Conservation (phyloP, 2,113 vertebrate genomes). For the Austrofundulus limnaeus region DNA sequence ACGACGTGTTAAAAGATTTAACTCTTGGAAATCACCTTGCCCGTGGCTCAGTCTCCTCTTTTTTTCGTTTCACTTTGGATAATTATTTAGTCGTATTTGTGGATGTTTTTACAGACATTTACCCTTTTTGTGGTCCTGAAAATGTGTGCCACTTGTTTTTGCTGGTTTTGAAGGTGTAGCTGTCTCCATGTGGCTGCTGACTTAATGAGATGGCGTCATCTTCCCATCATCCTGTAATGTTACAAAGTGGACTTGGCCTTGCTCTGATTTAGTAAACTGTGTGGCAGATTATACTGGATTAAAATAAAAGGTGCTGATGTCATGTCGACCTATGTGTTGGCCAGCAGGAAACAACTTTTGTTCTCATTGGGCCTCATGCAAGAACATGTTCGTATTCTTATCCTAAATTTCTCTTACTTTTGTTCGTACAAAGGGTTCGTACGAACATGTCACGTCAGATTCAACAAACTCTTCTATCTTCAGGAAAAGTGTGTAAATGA, state of each 20-base stretch:
- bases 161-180: background rate
- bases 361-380: too few species aligned
- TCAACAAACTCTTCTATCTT: too few species aligned
- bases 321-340: too few species aligned
- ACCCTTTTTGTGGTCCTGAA: background rate
- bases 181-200: constrained; percentile 2
- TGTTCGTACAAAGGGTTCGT: too few species aligned
- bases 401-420: too few species aligned
- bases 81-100: too few species aligned
- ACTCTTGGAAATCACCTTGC: background rate
- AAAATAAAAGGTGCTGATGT: background rate
- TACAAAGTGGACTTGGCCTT: constrained; percentile 33
- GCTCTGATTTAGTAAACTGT: constrained; percentile 36
- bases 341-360: background rate
- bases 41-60: background rate
- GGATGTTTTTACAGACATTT: background rate
- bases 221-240: background rate
- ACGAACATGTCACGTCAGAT: too few species aligned
- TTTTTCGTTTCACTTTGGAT: too few species aligned
- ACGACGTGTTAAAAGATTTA: too few species aligned
- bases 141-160: too few species aligned
- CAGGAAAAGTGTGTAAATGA: too few species aligned
- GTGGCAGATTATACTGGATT: background rate
- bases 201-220: constrained; percentile 10
- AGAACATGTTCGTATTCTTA: too few species aligned